A percentile compares a stretch with the other conserved stretches of the same genome.
Evolutionary conservation across 1,140 invertebrate species (phyloP).

Genomic region (Trinorchestia longiramus): DNA sequence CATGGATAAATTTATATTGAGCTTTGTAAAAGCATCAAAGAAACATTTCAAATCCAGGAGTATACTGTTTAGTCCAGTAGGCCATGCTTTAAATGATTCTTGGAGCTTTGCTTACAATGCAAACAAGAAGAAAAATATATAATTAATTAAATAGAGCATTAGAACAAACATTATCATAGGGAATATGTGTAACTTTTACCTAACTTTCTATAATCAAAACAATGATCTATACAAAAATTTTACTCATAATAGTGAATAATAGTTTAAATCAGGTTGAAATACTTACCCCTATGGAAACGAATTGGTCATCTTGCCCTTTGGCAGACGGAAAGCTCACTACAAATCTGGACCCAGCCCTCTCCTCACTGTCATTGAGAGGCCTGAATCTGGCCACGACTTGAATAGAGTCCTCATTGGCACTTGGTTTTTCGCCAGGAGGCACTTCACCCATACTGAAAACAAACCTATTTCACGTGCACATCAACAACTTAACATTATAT

Average conservation of each 20-base stretch:
- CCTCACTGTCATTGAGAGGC: constrained; percentile 56
- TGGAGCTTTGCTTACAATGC: too few species aligned
- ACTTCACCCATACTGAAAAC: constrained; percentile 49
- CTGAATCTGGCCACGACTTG: constrained; percentile 55
- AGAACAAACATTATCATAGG: too few species aligned
- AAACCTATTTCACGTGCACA: constrained; percentile 38
- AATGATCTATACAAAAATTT: not conserved
- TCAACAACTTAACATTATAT: constrained; percentile 47
- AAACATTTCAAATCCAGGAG: too few species aligned
- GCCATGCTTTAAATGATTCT: too few species aligned
- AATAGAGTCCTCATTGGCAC: constrained; percentile 53
- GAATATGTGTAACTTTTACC: too few species aligned
- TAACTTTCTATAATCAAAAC: not conserved
- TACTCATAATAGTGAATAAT: not conserved
- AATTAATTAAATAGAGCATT: too few species aligned
- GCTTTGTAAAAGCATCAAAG: too few species aligned
- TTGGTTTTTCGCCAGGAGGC: constrained; percentile 35
- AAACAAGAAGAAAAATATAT: too few species aligned
- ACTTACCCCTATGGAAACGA: constrained; percentile 57
- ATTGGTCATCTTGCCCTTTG: constrained; percentile 56
- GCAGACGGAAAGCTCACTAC: constrained; percentile 43
- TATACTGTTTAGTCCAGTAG: too few species aligned
- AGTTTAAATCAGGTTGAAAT: not conserved
- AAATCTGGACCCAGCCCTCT: constrained; percentile 56
- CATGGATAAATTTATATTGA: too few species aligned